Conservation (phyloP, 2,888 invertebrate species). For the Brachylomia viminalis region DNA sequence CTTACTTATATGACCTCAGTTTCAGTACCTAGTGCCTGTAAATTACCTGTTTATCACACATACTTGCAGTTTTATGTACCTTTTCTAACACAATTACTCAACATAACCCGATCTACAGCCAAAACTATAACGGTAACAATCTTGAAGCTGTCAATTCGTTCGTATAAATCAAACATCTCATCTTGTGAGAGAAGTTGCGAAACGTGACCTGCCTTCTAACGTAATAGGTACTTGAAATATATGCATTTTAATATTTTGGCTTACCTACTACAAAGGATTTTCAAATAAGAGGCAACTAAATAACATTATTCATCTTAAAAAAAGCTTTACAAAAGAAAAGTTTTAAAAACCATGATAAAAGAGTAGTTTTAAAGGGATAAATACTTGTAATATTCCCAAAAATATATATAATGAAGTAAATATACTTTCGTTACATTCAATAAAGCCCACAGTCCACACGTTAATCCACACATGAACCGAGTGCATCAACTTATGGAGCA, state of each 20-base stretch:
- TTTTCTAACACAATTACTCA: not conserved
- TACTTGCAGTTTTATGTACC: too few relatives aligned
- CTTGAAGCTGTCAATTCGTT: conserved; percentile 41
- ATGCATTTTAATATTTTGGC: conserved; percentile 9
- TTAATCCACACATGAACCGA: conserved; percentile 48
- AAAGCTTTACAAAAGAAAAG: too few relatives aligned
- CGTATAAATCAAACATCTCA: conserved; percentile 57
- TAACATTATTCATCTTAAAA: not conserved
- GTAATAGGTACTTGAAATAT: conserved; percentile 2
- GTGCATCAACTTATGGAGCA: conserved; percentile 38
- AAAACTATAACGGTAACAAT: conserved; percentile 12
- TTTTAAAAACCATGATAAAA: not conserved
- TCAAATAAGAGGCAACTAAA: not conserved
- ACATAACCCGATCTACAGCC: not conserved
- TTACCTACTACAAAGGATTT: not conserved
- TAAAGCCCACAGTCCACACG: not conserved
- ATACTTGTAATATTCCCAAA: not conserved
- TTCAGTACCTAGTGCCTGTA: too few relatives aligned
- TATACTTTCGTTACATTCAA: not conserved
- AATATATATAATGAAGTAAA: not conserved
- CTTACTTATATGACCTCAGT: not conserved
- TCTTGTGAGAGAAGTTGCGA: conserved; percentile 25
- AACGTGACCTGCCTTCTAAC: conserved; percentile 40
- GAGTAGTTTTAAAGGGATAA: not conserved
- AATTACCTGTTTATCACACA: not conserved